These are phyloP conservation scores for Semnornis frantzii DNA, from an alignment of 2,113 vertebrate genomes.

Conservation along the genomic window DNA sequence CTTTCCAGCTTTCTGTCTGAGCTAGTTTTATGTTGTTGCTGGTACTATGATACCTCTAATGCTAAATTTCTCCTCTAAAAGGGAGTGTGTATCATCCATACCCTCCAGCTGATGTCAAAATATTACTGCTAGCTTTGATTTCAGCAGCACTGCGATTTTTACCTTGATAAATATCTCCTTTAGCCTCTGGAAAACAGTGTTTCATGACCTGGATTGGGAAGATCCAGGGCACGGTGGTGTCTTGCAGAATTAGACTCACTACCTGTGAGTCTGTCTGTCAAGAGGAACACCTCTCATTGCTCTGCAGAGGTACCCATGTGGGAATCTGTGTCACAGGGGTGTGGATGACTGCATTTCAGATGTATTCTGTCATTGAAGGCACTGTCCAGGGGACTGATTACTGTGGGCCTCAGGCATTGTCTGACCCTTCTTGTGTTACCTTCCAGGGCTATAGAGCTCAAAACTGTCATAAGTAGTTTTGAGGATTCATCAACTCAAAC, in stretches of 20 bases:
- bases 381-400: not conserved
- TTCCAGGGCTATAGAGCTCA: not conserved
- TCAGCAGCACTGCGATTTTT: not conserved
- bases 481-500: not conserved
- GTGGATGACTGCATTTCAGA: not conserved
- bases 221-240: not conserved
- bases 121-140: not conserved
- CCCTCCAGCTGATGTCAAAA: not conserved
- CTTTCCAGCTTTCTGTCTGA: not conserved
- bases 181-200: not conserved
- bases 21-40: not conserved
- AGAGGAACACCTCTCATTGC: not conserved
- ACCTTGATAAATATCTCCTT: not conserved
- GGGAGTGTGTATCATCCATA: not conserved
- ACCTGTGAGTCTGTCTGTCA: not conserved
- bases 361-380: not conserved
- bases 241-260: not conserved
- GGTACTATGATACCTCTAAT: not conserved
- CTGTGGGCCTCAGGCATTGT: accelerated
- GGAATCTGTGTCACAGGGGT: not conserved
- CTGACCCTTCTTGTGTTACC: not conserved
- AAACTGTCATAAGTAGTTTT: not conserved
- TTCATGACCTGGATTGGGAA: not conserved
- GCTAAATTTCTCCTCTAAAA: not conserved
- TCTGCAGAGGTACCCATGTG: not conserved